Evolutionary conservation across 2,888 invertebrate genomes (phyloP), one percentile per base, ranked within the genome.

Genomic region (Myopa tessellatipennis): DNA sequence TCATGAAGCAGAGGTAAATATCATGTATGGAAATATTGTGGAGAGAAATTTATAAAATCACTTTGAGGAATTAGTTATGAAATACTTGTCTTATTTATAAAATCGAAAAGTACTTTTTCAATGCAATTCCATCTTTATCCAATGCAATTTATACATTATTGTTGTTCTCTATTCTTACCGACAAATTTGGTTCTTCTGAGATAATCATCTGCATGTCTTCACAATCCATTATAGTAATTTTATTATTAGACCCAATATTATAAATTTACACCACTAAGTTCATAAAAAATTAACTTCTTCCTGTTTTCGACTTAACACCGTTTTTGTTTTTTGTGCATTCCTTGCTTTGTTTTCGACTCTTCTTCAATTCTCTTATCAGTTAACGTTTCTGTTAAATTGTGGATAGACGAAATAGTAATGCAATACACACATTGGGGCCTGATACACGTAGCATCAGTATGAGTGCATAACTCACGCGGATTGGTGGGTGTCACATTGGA

Each of bases 151-250:
- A 14, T 50, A 50, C 50, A 50, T 26, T 26, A 26, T 26, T 26
- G 26, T 26, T 45, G 45, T 10, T 76, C 38, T 3, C 7, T 26
- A 18, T 75, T 84, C 87, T 82, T 82, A 88, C 89, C 65, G 85
- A 84, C 60, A 86, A 78, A 82, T 87, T 87, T 71, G 86, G 85
- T 76, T 89, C 89, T 36, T 89, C 88, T 0, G 87, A 81, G 67
- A 88, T 87, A 69, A 87, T 85, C 86, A 85, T 85, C 79, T 85
- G 85, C 81, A 88, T 88, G 79, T 88, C 88, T 68, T 88, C 87
- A 76, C 87, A 87, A 81, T 89, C 88, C 89, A 88, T 89, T 71
- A 50, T 74, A 34, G 26, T 26, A 26, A 2, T 26, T 26, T 26
- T 26, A 26, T 26, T 26, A 26, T 26, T 55, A 55, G 10, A 16